Base-by-base conservation (phyloP, 2,797 vertebrate species). In the Pogonophryne albipinna region DNA sequence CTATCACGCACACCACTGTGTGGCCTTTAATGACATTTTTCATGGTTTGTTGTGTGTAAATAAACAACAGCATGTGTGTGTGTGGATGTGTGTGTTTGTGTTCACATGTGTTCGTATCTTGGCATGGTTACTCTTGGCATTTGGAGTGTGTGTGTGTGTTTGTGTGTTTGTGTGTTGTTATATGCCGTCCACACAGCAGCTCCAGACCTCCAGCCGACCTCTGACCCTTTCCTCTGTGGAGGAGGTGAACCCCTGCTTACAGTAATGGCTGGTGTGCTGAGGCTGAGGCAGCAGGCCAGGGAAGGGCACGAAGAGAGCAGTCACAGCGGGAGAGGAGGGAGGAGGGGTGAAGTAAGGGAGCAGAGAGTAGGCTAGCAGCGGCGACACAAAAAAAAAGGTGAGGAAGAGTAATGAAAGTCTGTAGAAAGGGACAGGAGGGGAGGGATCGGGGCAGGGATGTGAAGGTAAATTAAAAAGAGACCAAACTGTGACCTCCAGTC, bases 1-100 rank as follows among this genome's bases (percentile, higher is more conserved):
- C 93, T 91, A 89, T 93, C 94, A 94, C 85, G 92, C 83, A 84
- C 91, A 87, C 90, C 69, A 77, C 91, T 87, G 91, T 74, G 85
- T 95, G 95, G 94, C 95, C 93, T 95, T 95, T 94, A 94, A 90
- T 87, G 95, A 94, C 94, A 95, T 95, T 95, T 93, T 80, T 90
- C 74, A 60, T 44, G 81, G 80, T 89, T 89, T 82, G 87, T 71
- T 89, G 84, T 83, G 88, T 78, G 84, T 82, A 82, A 81, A 88
- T 89, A 91, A 86, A 88, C 65, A 87, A 63, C 84, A 68, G 81
- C 64, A 1, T 76, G 74, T 64, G 80, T 65, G 76, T 82, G 76
- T 82, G 69, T 31, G 27, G 4, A 5, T 27, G 27, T 27, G 52
- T 20, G 76, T 82, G 12, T 23, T 14, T 20, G 76, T 82, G 12